These are phyloP conservation scores for Punctoribates punctum DNA, from an alignment of 2,888 invertebrate species.

Conservation along the genomic window DNA sequence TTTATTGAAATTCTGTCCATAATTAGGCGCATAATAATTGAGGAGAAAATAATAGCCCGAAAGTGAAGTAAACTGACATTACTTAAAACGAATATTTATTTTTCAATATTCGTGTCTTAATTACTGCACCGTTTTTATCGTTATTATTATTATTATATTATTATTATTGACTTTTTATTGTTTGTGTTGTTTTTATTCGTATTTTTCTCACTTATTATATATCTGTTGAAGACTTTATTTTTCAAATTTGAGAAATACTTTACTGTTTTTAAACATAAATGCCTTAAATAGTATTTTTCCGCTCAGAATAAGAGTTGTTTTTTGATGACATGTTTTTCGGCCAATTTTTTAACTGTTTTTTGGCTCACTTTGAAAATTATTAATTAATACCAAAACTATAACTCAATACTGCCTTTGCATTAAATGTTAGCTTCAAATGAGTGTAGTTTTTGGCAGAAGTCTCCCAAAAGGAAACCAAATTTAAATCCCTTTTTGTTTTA, in stretches of 20 bases:
- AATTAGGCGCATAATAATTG: constrained; percentile 22
- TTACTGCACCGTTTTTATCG: constrained; percentile 30
- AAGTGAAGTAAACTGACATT: constrained; percentile 26
- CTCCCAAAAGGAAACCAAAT: neutral
- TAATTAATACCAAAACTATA: neutral
- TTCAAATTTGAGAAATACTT: constrained; percentile 5
- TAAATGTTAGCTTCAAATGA: no score
- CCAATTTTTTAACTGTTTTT: constrained; percentile 17
- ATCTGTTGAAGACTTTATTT: constrained; percentile 21
- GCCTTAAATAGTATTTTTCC: constrained; percentile 31
- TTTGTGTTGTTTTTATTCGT: constrained; percentile 18
- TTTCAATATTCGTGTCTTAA: constrained; percentile 22
- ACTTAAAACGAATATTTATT: constrained; percentile 23
- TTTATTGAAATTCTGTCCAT: constrained; percentile 14
- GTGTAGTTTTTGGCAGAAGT: neutral
- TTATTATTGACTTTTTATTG: neutral
- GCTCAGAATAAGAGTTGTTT: constrained; percentile 3
- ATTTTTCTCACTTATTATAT: constrained; percentile 23
- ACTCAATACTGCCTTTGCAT: constrained; percentile 24
- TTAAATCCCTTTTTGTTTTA: neutral
- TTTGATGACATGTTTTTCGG: neutral
- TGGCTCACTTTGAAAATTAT: neutral
- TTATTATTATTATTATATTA: neutral
- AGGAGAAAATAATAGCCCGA: neutral
- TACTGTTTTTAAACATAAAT: constrained; percentile 19